These are phyloP conservation scores for Leptarthrus brevirostris DNA, from an alignment of 2,888 invertebrate genomes.

Conservation along the genomic window DNA sequence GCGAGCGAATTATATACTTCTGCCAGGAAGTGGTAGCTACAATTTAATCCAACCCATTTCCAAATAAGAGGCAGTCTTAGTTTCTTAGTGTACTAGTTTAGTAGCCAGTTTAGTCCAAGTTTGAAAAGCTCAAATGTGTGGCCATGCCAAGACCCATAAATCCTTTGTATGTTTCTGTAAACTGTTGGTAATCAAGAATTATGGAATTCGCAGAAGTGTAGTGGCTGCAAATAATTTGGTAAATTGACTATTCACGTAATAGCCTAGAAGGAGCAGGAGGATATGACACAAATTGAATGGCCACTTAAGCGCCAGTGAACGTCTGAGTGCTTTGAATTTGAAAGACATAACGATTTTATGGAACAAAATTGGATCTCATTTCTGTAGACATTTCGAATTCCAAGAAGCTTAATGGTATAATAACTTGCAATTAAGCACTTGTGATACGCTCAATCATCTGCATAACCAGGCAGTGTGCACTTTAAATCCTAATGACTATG, in stretches of 20 bases:
- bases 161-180: background rate
- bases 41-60: too few species aligned
- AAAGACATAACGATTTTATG: background rate
- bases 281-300: constrained; percentile 38
- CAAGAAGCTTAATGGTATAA: background rate
- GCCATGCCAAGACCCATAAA: too few species aligned
- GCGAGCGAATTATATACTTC: too few species aligned
- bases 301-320: constrained; percentile 2
- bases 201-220: constrained; percentile 21
- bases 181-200: constrained; percentile 35
- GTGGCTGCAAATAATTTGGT: constrained; percentile 22
- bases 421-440: background rate
- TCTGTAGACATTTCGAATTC: constrained; percentile 1
- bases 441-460: too few species aligned
- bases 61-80: too few species aligned
- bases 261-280: background rate
- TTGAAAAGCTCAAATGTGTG: too few species aligned
- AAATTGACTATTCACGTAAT: constrained; percentile 33
- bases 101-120: too few species aligned
- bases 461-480: too few species aligned
- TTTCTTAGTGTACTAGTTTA: too few species aligned
- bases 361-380: background rate
- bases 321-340: background rate
- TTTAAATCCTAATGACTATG: too few species aligned
- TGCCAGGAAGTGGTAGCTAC: too few species aligned